These are phyloP conservation scores for Terebella lapidaria DNA, from an alignment of 2,888 invertebrate genomes.

Conservation along the genomic window DNA sequence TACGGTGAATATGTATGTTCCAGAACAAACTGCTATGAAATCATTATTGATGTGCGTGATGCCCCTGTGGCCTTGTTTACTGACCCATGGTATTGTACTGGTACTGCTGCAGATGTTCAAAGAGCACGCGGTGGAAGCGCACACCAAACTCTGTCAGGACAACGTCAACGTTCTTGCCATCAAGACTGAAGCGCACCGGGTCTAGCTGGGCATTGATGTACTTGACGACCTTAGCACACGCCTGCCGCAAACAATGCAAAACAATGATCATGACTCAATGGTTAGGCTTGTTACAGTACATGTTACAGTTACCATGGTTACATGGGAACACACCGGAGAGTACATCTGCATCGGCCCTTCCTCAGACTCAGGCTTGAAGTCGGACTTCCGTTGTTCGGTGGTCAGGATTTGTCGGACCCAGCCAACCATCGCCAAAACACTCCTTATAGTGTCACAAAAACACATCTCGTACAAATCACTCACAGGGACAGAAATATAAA, in stretches of 20 bases:
- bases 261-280: not conserved
- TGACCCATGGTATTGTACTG: conserved; percentile 88
- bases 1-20: not conserved
- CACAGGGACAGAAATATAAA: not conserved
- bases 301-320: not conserved
- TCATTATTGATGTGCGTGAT: too few species aligned
- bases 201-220: conserved; percentile 61
- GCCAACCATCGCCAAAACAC: conserved; percentile 79
- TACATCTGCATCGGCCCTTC: conserved; percentile 41
- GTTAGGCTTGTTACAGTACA: not conserved
- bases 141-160: conserved; percentile 84
- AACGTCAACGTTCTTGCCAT: conserved; percentile 85
- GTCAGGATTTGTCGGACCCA: conserved; percentile 88
- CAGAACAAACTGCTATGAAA: not conserved
- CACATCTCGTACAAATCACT: not conserved
- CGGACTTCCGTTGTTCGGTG: conserved; percentile 90
- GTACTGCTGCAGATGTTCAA: conserved; percentile 89
- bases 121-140: conserved; percentile 86
- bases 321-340: conserved; percentile 62
- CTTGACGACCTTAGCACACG: conserved; percentile 44
- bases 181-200: conserved; percentile 75
- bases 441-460: conserved; percentile 52
- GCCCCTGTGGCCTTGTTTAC: too few species aligned
- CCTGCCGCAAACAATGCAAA: too few species aligned
- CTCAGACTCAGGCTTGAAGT: conserved; percentile 61